Evolutionary conservation across 2,113 vertebrate genomes (phyloP), one percentile per base, ranked within the genome.

Genomic region (Hystrix brachyura): DNA sequence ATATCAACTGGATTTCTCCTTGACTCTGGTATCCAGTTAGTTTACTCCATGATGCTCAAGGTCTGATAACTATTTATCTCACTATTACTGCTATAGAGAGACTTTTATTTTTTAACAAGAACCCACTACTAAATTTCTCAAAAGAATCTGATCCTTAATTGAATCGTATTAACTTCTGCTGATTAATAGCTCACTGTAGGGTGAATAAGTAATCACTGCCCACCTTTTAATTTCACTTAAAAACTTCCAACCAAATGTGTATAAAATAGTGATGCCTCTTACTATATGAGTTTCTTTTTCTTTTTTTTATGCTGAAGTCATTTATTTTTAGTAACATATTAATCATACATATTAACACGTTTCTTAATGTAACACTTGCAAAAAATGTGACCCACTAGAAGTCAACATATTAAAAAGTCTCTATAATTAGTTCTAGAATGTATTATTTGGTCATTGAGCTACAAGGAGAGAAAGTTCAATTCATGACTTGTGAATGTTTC

Each of bases 111-210:
- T 57, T n/a, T 64, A 38, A 19, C 55, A 78, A 57, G 25, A 93
- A 88, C 13, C 81, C 19, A 82, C 34, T 72, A 87, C 62, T 95
- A 89, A 71, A 94, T 95, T 96, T 96, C 87, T 96, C 27, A 95
- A 55, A 91, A 90, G 34, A 13, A 87, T 65, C 62, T 94, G 83
- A 89, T 93, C 34, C 60, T 97, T 95, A 96, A 93, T 87, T 97
- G 82, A 87, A 93, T 96, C 57, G 95, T 94, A 96, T 87, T 96
- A 94, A 84, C 85, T 83, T 96, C 51, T 93, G 65, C 78, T 93
- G 92, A 91, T 94, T 87, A 95, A 91, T n/a, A 95, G 51, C 59
- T 91, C 76, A 93, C n/a, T 72, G 9, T 57, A 72, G 1, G 80
- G n/a, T 82, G 17, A 92, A 87, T 11, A 51, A 85, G 7, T 65